A percentile compares a stretch with the other conserved stretches of the same genome.
Evolutionary conservation across 1,140 invertebrate genomes (phyloP).

Genomic region (Drosophila subpulchrella): DNA sequence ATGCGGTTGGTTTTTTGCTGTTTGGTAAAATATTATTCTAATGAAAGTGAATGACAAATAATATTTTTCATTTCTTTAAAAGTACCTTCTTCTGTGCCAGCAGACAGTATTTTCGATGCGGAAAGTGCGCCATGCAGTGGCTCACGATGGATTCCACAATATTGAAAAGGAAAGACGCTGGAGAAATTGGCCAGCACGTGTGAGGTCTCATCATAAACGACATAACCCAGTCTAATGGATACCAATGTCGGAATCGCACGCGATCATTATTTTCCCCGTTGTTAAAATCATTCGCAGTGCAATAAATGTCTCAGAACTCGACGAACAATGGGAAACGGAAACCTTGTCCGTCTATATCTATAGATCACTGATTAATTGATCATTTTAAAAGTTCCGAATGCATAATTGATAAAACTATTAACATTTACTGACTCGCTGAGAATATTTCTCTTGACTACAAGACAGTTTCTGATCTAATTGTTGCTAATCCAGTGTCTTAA

Average conservation of each 20-base stretch:
- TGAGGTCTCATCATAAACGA: constrained; percentile 6
- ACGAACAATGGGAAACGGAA: constrained; percentile 20
- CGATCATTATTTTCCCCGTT: constrained; percentile 12
- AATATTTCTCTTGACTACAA: background rate
- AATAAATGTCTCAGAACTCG: background rate
- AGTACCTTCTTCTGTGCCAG: background rate
- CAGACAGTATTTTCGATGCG: background rate
- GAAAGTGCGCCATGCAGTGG: constrained; percentile 15
- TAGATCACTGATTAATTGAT: constrained; percentile 9
- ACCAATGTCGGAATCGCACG: constrained; percentile 15
- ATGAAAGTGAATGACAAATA: background rate
- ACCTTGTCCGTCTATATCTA: constrained; percentile 9
- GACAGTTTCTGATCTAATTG: background rate
- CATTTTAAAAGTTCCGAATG: constrained; percentile 3
- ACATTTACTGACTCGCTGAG: background rate
- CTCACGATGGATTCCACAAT: constrained; percentile 45
- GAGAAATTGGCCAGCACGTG: constrained; percentile 23
- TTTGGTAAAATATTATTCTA: background rate
- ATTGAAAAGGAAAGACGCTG: constrained; percentile 15
- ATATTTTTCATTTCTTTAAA: background rate
- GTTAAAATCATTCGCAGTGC: constrained; percentile 6
- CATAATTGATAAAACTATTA: background rate
- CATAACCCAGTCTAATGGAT: background rate
- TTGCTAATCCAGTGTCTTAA: background rate
- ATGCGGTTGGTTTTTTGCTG: constrained; percentile 14